Evolutionary conservation across 2,888 invertebrate genomes (phyloP), one percentile per base, ranked within the genome.

Genomic region (Phytoseiulus persimilis): DNA sequence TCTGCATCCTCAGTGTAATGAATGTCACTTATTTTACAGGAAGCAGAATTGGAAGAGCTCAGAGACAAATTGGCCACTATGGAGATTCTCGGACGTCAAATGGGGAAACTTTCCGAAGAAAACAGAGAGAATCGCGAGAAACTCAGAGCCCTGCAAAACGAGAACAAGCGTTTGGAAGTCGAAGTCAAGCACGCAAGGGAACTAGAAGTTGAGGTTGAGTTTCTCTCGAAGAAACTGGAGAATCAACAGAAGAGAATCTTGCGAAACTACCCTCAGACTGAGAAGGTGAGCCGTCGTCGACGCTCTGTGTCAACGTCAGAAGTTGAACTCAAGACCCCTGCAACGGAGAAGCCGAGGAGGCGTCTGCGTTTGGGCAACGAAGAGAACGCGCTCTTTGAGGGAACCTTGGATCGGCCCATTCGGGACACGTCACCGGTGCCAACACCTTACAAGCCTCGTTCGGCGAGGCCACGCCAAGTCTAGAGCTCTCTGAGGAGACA

Each of bases 131-230:
- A 32, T 33, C 23, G 84, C 32, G 84, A 84, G 32, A 32, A 33
- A 23, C 32, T 84, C 33, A 32, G 31, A 18, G 23, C 32, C 14
- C 84, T 84, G 32, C 32, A 84, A 33, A 33, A 33, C 31, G 84
- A 84, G n/a, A 84, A 84, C 28, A 32, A 33, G 32, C 84, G 84
- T 18, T 33, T 84, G 18, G 84, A 84, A 3, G 31, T 31, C 31
- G 84, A 84, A 33, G 84, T 84, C 18, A 84, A 84, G 33, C 28
- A 33, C 23, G 33, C 84, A 18, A 32, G 84, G 18, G 84, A 32
- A 32, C 84, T 84, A 14, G 84, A 84, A 31, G 84, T 84, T 84
- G 84, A 84, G 31, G 84, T 84, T 31, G 84, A 84, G 84, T 84
- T 31, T 31, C 31, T 84, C 32, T 31, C 84, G 1, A 32, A 33